A percentile compares a stretch with the other conserved stretches of the same genome.
These are phyloP conservation scores for Lagenorhynchus albirostris DNA, from an alignment of 2,113 vertebrate species.

Conservation along the genomic window DNA sequence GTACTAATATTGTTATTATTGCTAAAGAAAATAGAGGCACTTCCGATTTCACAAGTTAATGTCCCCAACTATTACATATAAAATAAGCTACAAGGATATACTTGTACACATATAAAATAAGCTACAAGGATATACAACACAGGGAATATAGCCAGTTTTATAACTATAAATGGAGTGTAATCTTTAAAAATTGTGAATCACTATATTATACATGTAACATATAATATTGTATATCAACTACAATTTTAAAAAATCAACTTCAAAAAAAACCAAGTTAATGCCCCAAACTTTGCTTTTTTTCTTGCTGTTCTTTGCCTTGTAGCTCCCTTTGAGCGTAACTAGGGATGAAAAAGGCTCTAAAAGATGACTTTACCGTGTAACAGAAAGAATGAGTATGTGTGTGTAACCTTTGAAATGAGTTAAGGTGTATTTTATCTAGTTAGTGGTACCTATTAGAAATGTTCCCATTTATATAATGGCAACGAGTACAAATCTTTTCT, in stretches of 20 bases:
- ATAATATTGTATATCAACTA: not conserved
- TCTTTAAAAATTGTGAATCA: not conserved
- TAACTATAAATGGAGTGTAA: not conserved
- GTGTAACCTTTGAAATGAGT: conserved; percentile 38
- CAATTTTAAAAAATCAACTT: not conserved
- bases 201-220: not conserved
- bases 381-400: not conserved
- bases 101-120: not conserved
- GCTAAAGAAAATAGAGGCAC: not conserved
- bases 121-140: not conserved
- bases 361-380: not conserved
- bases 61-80: not conserved
- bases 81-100: not conserved
- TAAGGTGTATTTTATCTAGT: not conserved
- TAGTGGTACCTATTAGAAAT: conserved; percentile 7
- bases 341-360: not conserved
- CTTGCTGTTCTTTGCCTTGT: not conserved
- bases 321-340: not conserved
- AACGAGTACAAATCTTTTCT: conserved; percentile 13
- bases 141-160: not conserved
- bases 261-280: not conserved
- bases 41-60: not conserved
- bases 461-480: not conserved
- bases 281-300: not conserved
- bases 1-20: conserved; percentile 78